These are phyloP conservation scores for Tachina fera DNA, from an alignment of 2,888 invertebrate species.

Conservation along the genomic window DNA sequence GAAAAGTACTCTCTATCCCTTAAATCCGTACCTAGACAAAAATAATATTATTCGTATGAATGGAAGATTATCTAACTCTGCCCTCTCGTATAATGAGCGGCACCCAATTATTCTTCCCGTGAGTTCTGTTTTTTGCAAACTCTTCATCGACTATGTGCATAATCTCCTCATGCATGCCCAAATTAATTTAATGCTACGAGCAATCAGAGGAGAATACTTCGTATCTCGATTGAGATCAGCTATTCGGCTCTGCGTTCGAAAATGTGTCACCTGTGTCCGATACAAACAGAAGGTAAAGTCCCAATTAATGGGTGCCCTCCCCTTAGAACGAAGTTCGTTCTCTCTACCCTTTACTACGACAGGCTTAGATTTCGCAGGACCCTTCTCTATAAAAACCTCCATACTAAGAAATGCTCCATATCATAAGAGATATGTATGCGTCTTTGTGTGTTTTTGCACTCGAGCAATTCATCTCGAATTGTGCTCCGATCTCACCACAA, in stretches of 20 bases:
- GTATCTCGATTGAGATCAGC: not conserved
- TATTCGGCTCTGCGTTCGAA: not conserved
- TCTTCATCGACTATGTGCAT: not conserved
- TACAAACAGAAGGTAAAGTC: not conserved
- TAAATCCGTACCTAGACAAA: too few species aligned
- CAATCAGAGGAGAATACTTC: too few species aligned
- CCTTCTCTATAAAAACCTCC: not conserved
- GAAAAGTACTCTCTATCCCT: too few species aligned
- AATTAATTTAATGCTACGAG: too few species aligned
- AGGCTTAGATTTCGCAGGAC: not conserved
- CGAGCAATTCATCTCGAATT: not conserved
- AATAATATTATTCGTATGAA: too few species aligned
- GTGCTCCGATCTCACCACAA: not conserved
- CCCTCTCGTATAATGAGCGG: too few species aligned
- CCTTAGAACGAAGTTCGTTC: not conserved
- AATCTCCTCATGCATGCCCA: not conserved
- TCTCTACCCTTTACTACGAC: not conserved
- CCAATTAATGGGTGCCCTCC: not conserved
- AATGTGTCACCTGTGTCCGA: not conserved
- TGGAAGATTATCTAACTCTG: too few species aligned
- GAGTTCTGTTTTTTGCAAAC: not conserved
- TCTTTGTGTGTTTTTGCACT: not conserved
- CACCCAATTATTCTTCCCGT: not conserved
- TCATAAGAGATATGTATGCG: too few species aligned
- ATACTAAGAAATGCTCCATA: too few species aligned